phyloP scores from a whole-genome alignment of 2,888 invertebrate genomes.

The Proisotoma minuta region DNA sequence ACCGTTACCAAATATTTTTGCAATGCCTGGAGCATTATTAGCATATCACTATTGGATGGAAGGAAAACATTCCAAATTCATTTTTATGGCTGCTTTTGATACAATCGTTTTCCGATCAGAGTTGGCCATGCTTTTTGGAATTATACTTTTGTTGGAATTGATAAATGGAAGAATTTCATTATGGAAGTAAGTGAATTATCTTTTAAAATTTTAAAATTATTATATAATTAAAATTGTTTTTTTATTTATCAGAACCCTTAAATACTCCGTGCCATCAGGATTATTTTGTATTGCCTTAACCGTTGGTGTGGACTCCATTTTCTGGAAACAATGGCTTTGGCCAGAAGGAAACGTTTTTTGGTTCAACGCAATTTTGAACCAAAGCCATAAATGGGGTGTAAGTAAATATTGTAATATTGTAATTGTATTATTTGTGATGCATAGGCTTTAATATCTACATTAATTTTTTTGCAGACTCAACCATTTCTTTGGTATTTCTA shows the following conservation, averaged over 20 bases:
- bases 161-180: conserved; percentile 64
- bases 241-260: conserved; percentile 63
- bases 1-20: conserved; percentile 91
- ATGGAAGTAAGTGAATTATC: conserved; percentile 62
- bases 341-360: conserved; percentile 96
- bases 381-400: conserved; percentile 96
- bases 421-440: too few species aligned
- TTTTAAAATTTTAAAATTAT: conserved; percentile 8
- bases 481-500: conserved; percentile 98
- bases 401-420: conserved; percentile 14
- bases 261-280: conserved; percentile 68
- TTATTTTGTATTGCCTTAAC: conserved; percentile 65
- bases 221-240: too few species aligned
- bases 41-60: conserved; percentile 81
- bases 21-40: conserved; percentile 77
- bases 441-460: too few species aligned
- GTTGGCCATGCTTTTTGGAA: conserved; percentile 76
- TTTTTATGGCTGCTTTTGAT: conserved; percentile 78
- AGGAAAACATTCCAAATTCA: conserved; percentile 67
- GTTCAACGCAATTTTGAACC: conserved; percentile 90
- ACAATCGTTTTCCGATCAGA: conserved; percentile 88
- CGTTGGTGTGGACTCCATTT: conserved; percentile 79
- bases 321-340: conserved; percentile 88
- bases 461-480: conserved; percentile 72
- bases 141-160: conserved; percentile 76